A percentile compares a stretch with the other conserved stretches of the same genome.
Evolutionary conservation across 2,797 vertebrate genomes (phyloP).

Genomic region (Pogonophryne albipinna): DNA sequence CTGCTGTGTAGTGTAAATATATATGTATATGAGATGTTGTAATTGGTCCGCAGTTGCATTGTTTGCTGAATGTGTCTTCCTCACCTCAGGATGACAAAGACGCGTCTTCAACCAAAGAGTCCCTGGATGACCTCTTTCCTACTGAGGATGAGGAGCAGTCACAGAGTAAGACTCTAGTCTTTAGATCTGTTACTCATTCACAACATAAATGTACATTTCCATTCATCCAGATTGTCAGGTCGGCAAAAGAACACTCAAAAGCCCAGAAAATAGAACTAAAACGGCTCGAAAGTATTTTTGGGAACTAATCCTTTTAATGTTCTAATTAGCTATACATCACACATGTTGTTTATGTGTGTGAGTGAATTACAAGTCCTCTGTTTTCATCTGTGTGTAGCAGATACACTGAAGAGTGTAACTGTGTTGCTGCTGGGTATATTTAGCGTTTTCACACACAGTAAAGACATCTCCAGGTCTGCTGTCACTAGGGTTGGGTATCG

Average conservation of each 20-base stretch:
- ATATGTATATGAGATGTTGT: not conserved
- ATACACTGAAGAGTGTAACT: not conserved
- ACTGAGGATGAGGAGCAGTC: conserved; percentile 86
- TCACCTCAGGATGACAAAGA: conserved; percentile 77
- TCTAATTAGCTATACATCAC: not conserved
- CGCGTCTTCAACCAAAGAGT: conserved; percentile 75
- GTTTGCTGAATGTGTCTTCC: conserved; percentile 16
- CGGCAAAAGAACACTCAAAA: not conserved
- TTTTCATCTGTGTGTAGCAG: not conserved
- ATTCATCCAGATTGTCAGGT: not conserved
- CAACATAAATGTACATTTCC: not conserved
- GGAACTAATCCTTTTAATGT: not conserved
- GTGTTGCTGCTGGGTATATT: not conserved
- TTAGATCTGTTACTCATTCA: not conserved
- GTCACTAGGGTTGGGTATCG: no score
- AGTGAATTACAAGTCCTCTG: not conserved
- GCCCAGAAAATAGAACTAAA: not conserved
- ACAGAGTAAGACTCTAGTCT: conserved; percentile 75
- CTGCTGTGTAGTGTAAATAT: not conserved
- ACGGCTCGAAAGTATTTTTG: not conserved
- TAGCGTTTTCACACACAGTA: conserved; percentile 11
- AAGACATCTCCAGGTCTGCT: conserved; percentile 26
- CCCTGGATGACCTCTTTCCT: conserved; percentile 88
- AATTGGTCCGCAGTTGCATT: not conserved
- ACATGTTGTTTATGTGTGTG: not conserved